Conservation (phyloP, 2,113 vertebrate genomes). For the Plotosus lineatus region DNA sequence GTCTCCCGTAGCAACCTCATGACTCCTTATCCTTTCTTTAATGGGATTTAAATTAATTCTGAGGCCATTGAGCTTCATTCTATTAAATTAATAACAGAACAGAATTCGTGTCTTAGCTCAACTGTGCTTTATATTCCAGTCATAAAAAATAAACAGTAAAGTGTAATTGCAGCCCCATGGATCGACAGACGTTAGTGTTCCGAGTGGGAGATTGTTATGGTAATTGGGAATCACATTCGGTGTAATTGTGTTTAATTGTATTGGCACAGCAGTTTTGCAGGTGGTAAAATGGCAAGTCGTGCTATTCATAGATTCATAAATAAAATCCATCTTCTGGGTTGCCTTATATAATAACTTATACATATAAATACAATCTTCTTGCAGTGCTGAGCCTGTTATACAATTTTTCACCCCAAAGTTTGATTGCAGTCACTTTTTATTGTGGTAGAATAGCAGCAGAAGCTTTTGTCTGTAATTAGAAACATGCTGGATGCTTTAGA, state of each 20-base stretch:
- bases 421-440: background rate
- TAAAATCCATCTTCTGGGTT: conserved; percentile 47
- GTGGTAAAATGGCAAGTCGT: conserved; percentile 52
- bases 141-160: conserved; percentile 68
- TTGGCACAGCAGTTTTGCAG: conserved; percentile 49
- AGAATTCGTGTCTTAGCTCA: conserved; percentile 61
- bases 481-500: background rate
- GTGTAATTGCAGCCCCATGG: conserved; percentile 64
- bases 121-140: conserved; percentile 62
- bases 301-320: conserved; percentile 56
- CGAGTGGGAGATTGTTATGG: conserved; percentile 68
- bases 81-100: conserved; percentile 61
- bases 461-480: conserved; percentile 18
- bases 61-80: conserved; percentile 57
- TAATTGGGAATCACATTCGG: conserved; percentile 63
- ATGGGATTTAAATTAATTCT: conserved; percentile 63
- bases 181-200: conserved; percentile 66
- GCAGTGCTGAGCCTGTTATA: background rate
- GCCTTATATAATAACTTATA: background rate
- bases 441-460: background rate
- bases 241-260: conserved; percentile 54
- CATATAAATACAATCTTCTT: background rate
- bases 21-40: conserved; percentile 42
- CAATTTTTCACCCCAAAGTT: background rate
- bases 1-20: conserved; percentile 60